phyloP scores from a whole-genome alignment of 2,888 invertebrate genomes.

The Trichacis sp. region DNA sequence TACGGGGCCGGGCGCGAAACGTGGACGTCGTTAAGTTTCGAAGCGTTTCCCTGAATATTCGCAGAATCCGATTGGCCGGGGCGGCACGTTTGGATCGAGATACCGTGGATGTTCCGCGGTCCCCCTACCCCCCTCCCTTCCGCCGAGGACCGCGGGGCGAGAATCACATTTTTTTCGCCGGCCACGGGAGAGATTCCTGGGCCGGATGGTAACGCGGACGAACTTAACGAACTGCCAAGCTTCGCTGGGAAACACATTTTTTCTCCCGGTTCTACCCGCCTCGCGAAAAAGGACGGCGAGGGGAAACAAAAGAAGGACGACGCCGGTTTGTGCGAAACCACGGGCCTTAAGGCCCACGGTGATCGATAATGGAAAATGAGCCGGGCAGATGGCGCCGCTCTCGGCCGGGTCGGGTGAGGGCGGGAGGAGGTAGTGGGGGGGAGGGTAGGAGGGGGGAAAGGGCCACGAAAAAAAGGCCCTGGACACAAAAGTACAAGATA shows the following conservation, averaged over 20 bases:
- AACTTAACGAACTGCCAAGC: slow-evolving; percentile 19
- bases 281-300: not conserved
- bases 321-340: too few species aligned
- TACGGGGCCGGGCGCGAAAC: slow-evolving; percentile 19
- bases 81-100: slow-evolving; percentile 38
- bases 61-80: slow-evolving; percentile 32
- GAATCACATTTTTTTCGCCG: slow-evolving; percentile 32
- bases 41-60: slow-evolving; percentile 26
- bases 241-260: slow-evolving; percentile 19
- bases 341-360: not conserved
- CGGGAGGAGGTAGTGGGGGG: too few species aligned
- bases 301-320: not conserved
- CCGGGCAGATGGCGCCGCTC: not conserved
- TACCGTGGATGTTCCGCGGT: slow-evolving; percentile 23
- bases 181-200: slow-evolving; percentile 20
- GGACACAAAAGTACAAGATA: slow-evolving; percentile 1
- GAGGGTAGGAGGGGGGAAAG: too few species aligned
- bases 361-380: slow-evolving; percentile 5
- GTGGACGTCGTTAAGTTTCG: slow-evolving; percentile 28
- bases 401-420: too few species aligned
- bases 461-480: too few species aligned
- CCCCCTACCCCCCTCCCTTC: too few species aligned
- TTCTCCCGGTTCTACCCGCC: slow-evolving; percentile 1
- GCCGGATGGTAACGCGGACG: slow-evolving; percentile 9
- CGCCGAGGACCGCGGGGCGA: slow-evolving; percentile 11